Evolutionary conservation across 2,888 invertebrate species (phyloP).

Genomic region (Drosophila birchii): DNA sequence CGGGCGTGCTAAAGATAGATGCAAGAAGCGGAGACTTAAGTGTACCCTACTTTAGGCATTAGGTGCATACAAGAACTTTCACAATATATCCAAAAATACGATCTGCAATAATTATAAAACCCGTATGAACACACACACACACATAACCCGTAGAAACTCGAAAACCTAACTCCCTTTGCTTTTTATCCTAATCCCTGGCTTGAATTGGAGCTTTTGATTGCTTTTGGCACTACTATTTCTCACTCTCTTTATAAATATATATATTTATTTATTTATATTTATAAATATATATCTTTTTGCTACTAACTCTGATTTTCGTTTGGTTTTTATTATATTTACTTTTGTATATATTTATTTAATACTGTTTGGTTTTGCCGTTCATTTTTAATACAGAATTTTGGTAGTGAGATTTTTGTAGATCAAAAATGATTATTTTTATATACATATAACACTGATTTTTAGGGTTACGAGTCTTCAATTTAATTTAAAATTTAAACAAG

Average conservation of each 20-base stretch:
- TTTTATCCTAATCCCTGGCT: constrained; percentile 16
- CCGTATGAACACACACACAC: constrained; percentile 21
- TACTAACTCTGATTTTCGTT: constrained; percentile 8
- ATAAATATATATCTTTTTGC: constrained; percentile 10
- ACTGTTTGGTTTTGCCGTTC: neutral
- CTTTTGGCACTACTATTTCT: constrained; percentile 24
- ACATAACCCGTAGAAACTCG: constrained; percentile 29
- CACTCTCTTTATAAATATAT: constrained; percentile 13
- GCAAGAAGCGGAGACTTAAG: constrained; percentile 95
- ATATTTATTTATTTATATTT: too few relatives aligned
- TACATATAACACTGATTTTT: neutral
- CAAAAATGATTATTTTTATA: neutral
- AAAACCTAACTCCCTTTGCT: constrained; percentile 16
- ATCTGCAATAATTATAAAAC: constrained; percentile 6
- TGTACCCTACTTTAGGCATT: constrained; percentile 93
- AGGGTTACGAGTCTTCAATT: neutral
- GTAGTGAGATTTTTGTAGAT: neutral
- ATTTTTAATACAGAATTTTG: neutral
- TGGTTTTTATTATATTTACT: neutral
- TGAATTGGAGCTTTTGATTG: constrained; percentile 18
- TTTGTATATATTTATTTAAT: neutral
- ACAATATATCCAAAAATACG: constrained; percentile 25
- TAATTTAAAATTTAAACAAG: neutral
- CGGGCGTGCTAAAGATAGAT: constrained; percentile 94
- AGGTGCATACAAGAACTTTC: constrained; percentile 82